Evolutionary conservation across 2,888 invertebrate genomes (phyloP).

Genomic region (Dermolepida albohirtum): DNA sequence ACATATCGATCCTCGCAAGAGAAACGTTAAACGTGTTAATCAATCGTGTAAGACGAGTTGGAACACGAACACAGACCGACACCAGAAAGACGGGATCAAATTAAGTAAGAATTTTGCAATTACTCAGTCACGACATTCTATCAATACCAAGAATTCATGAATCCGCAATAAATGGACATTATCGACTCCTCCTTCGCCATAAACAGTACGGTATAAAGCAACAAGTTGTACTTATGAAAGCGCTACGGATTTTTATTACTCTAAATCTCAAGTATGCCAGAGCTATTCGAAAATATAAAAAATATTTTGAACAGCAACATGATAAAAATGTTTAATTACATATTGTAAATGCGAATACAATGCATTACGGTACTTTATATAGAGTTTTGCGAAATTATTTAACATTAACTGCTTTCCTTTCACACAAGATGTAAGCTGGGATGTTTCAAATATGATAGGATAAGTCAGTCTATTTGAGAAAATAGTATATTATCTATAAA

Average conservation of each 20-base stretch:
- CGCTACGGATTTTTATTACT: slow-evolving; percentile 8
- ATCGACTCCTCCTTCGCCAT: slow-evolving; percentile 19
- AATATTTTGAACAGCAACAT: too few relatives aligned
- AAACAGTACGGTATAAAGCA: slow-evolving; percentile 19
- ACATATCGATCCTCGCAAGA: slow-evolving; percentile 1
- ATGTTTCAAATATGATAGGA: too few relatives aligned
- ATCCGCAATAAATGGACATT: slow-evolving; percentile 24
- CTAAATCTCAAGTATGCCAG: slow-evolving; percentile 1
- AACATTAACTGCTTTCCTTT: too few relatives aligned
- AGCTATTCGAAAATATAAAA: too few relatives aligned
- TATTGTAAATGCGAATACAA: too few relatives aligned
- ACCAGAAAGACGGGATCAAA: slow-evolving; percentile 13
- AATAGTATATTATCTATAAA: too few relatives aligned
- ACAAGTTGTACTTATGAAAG: slow-evolving; percentile 23
- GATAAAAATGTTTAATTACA: too few relatives aligned
- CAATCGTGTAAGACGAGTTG: slow-evolving; percentile 22
- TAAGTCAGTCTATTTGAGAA: too few relatives aligned
- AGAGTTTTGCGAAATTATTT: too few relatives aligned
- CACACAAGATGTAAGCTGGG: too few relatives aligned
- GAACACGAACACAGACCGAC: slow-evolving; percentile 16
- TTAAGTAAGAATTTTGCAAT: slow-evolving; percentile 29
- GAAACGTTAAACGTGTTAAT: slow-evolving; percentile 11
- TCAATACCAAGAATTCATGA: slow-evolving; percentile 34
- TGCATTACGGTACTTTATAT: too few relatives aligned
- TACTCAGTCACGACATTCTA: slow-evolving; percentile 28